Evolutionary conservation across 2,888 invertebrate genomes (phyloP).

Genomic region (Molorchus minor): DNA sequence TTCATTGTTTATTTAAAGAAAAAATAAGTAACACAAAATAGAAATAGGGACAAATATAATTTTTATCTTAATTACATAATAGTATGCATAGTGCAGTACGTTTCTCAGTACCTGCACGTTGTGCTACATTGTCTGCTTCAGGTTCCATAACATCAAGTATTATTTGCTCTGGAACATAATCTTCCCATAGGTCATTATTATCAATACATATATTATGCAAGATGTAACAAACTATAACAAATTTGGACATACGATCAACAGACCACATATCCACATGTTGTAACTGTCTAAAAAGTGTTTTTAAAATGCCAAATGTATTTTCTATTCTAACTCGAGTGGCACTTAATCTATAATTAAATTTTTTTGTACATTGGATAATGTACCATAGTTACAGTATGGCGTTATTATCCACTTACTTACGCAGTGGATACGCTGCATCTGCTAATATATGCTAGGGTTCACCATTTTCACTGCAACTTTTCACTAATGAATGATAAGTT

Average conservation of each 20-base stretch:
- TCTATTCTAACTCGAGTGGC: slow-evolving; percentile 49
- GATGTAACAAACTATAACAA: slow-evolving; percentile 45
- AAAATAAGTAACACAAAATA: too few species aligned
- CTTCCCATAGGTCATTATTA: slow-evolving; percentile 32
- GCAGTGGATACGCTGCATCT: slow-evolving; percentile 47
- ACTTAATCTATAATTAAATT: slow-evolving; percentile 46
- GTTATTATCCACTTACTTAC: slow-evolving; percentile 41
- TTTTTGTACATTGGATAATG: slow-evolving; percentile 41
- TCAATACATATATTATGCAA: slow-evolving; percentile 48
- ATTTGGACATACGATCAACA: slow-evolving; percentile 38
- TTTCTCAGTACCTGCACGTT: too few species aligned
- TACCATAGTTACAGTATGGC: slow-evolving; percentile 48
- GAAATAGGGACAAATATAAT: too few species aligned
- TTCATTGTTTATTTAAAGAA: too few species aligned
- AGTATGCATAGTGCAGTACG: too few species aligned
- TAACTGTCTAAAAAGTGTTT: slow-evolving; percentile 42
- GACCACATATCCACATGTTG: slow-evolving; percentile 22
- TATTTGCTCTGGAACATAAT: too few species aligned
- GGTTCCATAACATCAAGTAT: too few species aligned
- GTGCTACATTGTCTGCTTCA: too few species aligned
- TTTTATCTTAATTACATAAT: too few species aligned
- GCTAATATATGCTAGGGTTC: slow-evolving; percentile 44
- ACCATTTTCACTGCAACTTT: slow-evolving; percentile 28
- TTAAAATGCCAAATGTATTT: slow-evolving; percentile 52
- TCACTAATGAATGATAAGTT: slow-evolving; percentile 38